A percentile compares a stretch with the other conserved stretches of the same genome.
Evolutionary conservation across 2,888 invertebrate species (phyloP).

Genomic region (Drosophila sordidula): DNA sequence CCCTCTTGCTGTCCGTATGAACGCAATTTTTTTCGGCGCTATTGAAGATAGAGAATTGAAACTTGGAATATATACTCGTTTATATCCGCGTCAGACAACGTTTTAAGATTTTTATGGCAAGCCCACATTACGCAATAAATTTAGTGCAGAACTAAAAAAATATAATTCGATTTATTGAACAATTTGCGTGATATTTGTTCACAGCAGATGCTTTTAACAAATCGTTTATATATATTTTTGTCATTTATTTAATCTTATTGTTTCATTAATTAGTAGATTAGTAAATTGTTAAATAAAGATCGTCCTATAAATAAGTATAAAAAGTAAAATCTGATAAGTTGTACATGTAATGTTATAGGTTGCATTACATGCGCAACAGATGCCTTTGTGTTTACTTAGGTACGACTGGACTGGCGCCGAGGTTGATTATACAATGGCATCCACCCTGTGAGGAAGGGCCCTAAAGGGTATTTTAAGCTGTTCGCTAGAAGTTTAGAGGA

Average conservation of each 20-base stretch:
- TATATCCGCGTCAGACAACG: no score
- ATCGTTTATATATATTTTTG: not conserved
- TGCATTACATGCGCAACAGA: slow-evolving; percentile 2
- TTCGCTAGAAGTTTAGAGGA: not conserved
- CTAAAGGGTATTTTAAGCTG: not conserved
- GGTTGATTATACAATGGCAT: slow-evolving; percentile 1
- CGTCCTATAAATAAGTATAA: not conserved
- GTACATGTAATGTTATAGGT: not conserved
- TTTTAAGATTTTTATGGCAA: no score
- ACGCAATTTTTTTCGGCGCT: no score
- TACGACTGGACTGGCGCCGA: not conserved
- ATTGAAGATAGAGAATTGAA: no score
- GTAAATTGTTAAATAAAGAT: slow-evolving; percentile 1
- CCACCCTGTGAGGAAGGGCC: no score
- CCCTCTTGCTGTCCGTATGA: no score
- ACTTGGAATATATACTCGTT: no score
- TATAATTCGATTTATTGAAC: no score
- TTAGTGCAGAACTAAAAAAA: no score
- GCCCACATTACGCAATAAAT: no score
- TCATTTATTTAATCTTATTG: not conserved
- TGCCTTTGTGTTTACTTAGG: not conserved
- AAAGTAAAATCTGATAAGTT: not conserved
- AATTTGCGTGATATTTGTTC: not conserved
- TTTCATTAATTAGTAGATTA: not conserved
- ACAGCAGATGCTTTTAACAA: no score